Conservation (phyloP, 2,113 vertebrate genomes). For the Eublepharis macularius region DNA sequence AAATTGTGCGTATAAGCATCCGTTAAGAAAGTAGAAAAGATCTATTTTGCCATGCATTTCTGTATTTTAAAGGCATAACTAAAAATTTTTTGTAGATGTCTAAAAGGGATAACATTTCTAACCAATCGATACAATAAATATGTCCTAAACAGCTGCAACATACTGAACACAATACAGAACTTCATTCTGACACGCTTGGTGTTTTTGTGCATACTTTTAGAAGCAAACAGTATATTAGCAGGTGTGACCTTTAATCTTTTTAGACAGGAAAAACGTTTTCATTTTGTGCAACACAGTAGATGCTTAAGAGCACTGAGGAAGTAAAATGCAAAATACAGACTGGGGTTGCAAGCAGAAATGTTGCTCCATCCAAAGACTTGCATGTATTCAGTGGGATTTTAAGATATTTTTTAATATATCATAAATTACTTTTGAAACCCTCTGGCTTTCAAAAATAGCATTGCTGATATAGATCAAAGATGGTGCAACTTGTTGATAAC, state of each 20-base stretch:
- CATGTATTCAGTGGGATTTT: not conserved
- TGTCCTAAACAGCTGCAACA: conserved; percentile 79
- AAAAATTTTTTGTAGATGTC: conserved; percentile 49
- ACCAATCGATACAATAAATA: conserved; percentile 71
- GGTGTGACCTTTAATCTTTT: conserved; percentile 80
- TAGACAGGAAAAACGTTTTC: conserved; percentile 63
- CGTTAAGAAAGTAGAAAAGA: conserved; percentile 47
- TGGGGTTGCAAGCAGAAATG: not conserved
- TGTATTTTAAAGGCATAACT: conserved; percentile 60
- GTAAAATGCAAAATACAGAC: conserved; percentile 34
- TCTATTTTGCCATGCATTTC: conserved; percentile 44
- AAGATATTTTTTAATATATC: not conserved
- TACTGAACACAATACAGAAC: conserved; percentile 77
- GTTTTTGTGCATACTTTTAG: conserved; percentile 68
- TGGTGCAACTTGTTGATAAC: not conserved
- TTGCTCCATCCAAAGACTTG: not conserved
- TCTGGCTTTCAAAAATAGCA: not conserved
- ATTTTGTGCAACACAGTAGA: conserved; percentile 56
- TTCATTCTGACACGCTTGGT: conserved; percentile 67
- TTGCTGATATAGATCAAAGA: not conserved
- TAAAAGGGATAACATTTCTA: conserved; percentile 53
- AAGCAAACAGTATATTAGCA: conserved; percentile 74
- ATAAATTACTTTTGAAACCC: not conserved
- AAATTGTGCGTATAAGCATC: conserved; percentile 43
- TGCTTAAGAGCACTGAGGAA: conserved; percentile 60